Percentiles rank a stretch among this genome's conserved stretches.
These are phyloP conservation scores for Electrona antarctica DNA, from an alignment of 2,113 vertebrate species.

Conservation along the genomic window DNA sequence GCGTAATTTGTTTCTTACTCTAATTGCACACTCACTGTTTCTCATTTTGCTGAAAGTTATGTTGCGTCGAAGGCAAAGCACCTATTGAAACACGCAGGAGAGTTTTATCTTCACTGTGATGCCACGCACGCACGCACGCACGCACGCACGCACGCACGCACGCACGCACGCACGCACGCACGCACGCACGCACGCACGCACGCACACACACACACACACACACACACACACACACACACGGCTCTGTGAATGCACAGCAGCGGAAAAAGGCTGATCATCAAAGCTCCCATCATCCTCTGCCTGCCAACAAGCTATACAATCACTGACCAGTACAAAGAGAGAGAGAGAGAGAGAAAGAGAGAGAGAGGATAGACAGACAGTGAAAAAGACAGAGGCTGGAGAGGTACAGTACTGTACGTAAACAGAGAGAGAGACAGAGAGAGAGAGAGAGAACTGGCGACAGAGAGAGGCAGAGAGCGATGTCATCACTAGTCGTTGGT, in stretches of 20 bases:
- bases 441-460: slow-evolving; percentile 5
- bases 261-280: slow-evolving; percentile 28
- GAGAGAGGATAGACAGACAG: slow-evolving; percentile 6
- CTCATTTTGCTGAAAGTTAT: slow-evolving; percentile 31
- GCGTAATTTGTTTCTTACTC: too few relatives aligned
- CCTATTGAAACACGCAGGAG: slow-evolving; percentile 47
- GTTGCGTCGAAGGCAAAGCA: slow-evolving; percentile 39
- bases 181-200: neutral
- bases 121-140: too few relatives aligned
- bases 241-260: neutral
- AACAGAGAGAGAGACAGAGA: neutral
- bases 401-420: neutral
- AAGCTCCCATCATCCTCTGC: slow-evolving; percentile 47
- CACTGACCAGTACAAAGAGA: slow-evolving; percentile 11
- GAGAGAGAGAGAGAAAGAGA: slow-evolving; percentile 1
- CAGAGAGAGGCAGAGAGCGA: slow-evolving; percentile 8
- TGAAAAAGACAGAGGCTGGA: slow-evolving; percentile 13
- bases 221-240: slow-evolving; percentile 7
- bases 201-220: neutral
- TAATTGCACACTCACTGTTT: slow-evolving; percentile 27
- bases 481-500: neutral
- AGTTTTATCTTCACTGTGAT: slow-evolving; percentile 9
- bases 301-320: slow-evolving; percentile 40
- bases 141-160: neutral
- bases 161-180: neutral